Conservation (phyloP, 2,113 vertebrate species). For the Manacus vitellinus region DNA sequence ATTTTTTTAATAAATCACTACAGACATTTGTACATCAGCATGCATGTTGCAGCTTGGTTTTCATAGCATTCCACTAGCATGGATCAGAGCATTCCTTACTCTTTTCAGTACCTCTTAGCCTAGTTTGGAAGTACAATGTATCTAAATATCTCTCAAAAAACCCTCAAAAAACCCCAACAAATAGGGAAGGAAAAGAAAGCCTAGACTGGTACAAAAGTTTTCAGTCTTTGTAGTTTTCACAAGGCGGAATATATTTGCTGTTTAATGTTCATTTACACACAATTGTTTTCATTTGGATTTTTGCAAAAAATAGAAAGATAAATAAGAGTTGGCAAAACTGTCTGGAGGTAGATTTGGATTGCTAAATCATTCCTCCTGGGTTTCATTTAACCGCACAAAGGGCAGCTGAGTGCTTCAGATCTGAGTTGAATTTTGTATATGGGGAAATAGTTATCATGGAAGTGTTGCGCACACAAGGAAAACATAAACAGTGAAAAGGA, state of each 20-base stretch:
- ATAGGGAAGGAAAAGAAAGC: not conserved
- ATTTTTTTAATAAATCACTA: not conserved
- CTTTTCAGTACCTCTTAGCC: not conserved
- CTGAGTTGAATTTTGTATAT: not conserved
- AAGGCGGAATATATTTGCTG: not conserved
- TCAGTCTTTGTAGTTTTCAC: not conserved
- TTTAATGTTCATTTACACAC: not conserved
- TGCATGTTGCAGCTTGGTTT: constrained; percentile 18
- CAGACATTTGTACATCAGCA: not conserved
- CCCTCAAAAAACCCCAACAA: not conserved
- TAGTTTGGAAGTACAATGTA: not conserved
- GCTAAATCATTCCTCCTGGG: not conserved
- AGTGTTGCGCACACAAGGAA: not conserved
- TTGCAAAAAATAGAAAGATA: not conserved
- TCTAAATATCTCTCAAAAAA: not conserved
- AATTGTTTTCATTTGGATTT: not conserved
- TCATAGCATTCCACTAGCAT: not conserved
- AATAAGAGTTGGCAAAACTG: not conserved
- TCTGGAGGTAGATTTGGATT: not conserved
- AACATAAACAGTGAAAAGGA: not conserved
- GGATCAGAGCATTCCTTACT: not conserved
- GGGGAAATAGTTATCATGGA: not conserved
- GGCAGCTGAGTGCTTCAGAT: not conserved
- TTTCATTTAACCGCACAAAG: not conserved
- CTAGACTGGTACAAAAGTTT: not conserved